Evolutionary conservation across 2,888 invertebrate species (phyloP).

Genomic region (Volucella zonaria): DNA sequence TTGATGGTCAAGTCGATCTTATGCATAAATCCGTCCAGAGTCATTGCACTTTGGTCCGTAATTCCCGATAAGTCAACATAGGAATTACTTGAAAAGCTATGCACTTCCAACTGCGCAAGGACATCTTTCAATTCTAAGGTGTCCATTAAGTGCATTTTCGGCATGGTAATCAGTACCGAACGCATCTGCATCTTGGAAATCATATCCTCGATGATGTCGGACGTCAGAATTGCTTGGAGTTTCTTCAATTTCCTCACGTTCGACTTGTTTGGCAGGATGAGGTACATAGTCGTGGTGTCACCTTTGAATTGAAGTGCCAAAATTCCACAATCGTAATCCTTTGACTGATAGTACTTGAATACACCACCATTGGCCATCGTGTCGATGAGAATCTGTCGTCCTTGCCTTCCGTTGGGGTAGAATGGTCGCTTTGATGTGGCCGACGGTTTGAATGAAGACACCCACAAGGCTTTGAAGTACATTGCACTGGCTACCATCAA

Average conservation of each 20-base stretch:
- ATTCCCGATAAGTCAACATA: slow-evolving; percentile 84
- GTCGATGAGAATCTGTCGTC: slow-evolving; percentile 78
- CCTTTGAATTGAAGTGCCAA: slow-evolving; percentile 86
- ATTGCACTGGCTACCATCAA: slow-evolving; percentile 86
- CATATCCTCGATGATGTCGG: slow-evolving; percentile 79
- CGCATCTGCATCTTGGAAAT: slow-evolving; percentile 76
- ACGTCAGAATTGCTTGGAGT: slow-evolving; percentile 82
- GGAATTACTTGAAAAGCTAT: slow-evolving; percentile 85
- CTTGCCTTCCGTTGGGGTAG: slow-evolving; percentile 61
- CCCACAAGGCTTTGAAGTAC: slow-evolving; percentile 85
- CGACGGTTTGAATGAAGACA: slow-evolving; percentile 83
- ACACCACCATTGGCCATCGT: slow-evolving; percentile 86
- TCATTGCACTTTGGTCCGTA: slow-evolving; percentile 77
- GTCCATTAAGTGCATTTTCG: slow-evolving; percentile 87
- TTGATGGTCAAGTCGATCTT: slow-evolving; percentile 85
- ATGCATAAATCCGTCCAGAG: slow-evolving; percentile 84
- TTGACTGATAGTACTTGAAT: slow-evolving; percentile 82
- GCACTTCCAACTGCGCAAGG: slow-evolving; percentile 85
- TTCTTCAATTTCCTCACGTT: slow-evolving; percentile 81
- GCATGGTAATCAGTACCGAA: slow-evolving; percentile 84
- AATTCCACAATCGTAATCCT: slow-evolving; percentile 83
- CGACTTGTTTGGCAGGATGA: slow-evolving; percentile 84
- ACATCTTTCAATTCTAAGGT: slow-evolving; percentile 84
- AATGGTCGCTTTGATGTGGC: slow-evolving; percentile 79
- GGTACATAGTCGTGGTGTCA: slow-evolving; percentile 84